Base-by-base conservation (phyloP, 2,888 invertebrate species). In the Gari tellinella region DNA sequence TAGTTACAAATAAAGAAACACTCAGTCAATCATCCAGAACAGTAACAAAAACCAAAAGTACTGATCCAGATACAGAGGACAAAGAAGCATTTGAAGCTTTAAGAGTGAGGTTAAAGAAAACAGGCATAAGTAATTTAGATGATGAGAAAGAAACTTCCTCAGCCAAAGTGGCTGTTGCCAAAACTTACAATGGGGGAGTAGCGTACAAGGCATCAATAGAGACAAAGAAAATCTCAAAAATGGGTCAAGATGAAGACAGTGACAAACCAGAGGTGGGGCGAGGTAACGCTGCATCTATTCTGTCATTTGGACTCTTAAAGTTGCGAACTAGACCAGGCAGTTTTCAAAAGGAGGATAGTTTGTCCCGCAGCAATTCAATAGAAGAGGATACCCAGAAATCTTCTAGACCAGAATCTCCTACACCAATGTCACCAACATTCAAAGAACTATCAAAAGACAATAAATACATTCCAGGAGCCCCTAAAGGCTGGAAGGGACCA, bases 401-500 rank as follows among this genome's bases (percentile, higher is more conserved):
- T 14, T 65, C 49, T 40, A 46, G 46, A 12, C 48, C 66, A 31
- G 15, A 55, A n/a, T 51, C 63, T 3, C 31, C 58, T 10, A 53
- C 40, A 14, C 61, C 66, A 31, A 58, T 43, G 37, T 60, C 69
- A 2, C 62, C 52, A 15, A 40, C 46, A 38, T 12, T 14, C 31
- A 66, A 60, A 41, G 61, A 55, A 12, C 10, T 31, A 10, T 2
- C 15, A 12, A 56, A 60, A 23, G 61, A 61, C 2, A 52, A 25
- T 19, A 78, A 74, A 53, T 67, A 60, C 46, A 49, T 74, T 38
- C 72, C 70, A 21, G 78, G 78, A 37, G 72, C 51, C 21, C 64
- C 78, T 5, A 74, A 52, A 49, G 78, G 78, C 12, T 78, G 78
- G 78, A 78, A 78, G 61, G 51, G 51, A 23, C 67, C 41, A 41